Evolutionary conservation across 2,888 invertebrate genomes (phyloP), one percentile per base, ranked within the genome.

Genomic region (Meganola albula): DNA sequence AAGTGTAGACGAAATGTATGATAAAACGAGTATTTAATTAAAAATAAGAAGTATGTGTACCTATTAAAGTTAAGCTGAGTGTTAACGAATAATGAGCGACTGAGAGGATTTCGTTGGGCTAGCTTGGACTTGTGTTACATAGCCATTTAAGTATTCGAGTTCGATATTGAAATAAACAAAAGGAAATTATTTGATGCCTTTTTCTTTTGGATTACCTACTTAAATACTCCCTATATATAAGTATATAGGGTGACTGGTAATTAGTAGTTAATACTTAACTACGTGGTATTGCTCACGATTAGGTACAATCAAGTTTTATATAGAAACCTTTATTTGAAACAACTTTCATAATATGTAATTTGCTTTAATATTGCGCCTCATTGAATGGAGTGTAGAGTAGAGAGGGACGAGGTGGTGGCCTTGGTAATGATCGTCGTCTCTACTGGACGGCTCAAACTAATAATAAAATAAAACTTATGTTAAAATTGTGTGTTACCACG

Each of bases 61-160:
- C 43, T 54, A 52, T 58, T 55, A 35, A 48, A 45, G 34, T 49
- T 48, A 54, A 38, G 43, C 26, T 49, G 50, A 41, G 43, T 38
- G 34, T 20, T 44, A 43, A 48, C 37, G 49, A 47, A 48, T 46
- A 52, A 53, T 50, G 58, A 53, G 50, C 52, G 59, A 56, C 56
- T 59, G 61, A 54, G 48, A 51, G 53, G 55, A 50, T 56, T 53
- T 53, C 55, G 57, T 52, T 56, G 57, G 53, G 48, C 44, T 66
- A 63, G 63, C 60, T 66, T 82, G 78, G 76, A 82, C 76, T 74
- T 80, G 82, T 80, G 82, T 80, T 83, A 78, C 79, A 82, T 82
- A 80, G 79, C 78, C 61, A 71, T 78, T 66, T 78, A 80, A 83
- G 78, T 75, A 73, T 77, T 79, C 80, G 74, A 78, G 55, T 76